Base-by-base conservation (phyloP, 2,888 invertebrate genomes). In the Tenodera sinensis region DNA sequence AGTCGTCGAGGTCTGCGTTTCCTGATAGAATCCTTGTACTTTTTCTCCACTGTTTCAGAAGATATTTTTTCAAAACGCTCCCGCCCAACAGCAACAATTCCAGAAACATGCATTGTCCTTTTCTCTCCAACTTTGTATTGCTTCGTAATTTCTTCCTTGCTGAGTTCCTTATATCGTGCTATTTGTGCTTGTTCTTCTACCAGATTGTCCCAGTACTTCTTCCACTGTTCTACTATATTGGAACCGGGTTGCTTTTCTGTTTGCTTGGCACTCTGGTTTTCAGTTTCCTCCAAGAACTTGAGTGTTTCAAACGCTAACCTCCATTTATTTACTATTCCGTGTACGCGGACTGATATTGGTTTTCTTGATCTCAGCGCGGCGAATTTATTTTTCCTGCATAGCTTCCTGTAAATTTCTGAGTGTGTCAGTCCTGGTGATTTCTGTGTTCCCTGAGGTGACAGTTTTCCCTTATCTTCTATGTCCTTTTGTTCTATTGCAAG, bases 311-410 rank as follows among this genome's bases (percentile, higher is more conserved):
- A 89, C 2, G 54, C 30, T n/a, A 47, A 30, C 28, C n/a, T 89
- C 42, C 86, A 86, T 28, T 83, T 42, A n/a, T 81, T 87, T 9
- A 87, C 89, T 25, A 84, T 88, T 27, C 87, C 88, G 2, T 54
- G 83, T 27, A 84, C 71, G n/a, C 81, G 7, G n/a, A 89, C 83
- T 30, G 89, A 87, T 15, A 84, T 34, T 15, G 54, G 84, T 81
- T 28, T 82, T 81, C 83, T 89, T 8, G 30, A 84, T 28, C 28
- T 71, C 27, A 84, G 82, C n/a, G 27, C 42, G 7, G 71, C 28
- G n/a, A 34, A 83, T 25, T n/a, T 27, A 83, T 28, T 54, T 28
- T 27, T 83, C n/a, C 20, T 27, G 34, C 28, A 85, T 15, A 82
- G 3, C 8, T 34, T 83, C 30, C 3, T 81, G 28, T 82, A 86